These are phyloP conservation scores for Flabesymbios commensalis DNA, from an alignment of 2,888 invertebrate genomes.

Conservation along the genomic window DNA sequence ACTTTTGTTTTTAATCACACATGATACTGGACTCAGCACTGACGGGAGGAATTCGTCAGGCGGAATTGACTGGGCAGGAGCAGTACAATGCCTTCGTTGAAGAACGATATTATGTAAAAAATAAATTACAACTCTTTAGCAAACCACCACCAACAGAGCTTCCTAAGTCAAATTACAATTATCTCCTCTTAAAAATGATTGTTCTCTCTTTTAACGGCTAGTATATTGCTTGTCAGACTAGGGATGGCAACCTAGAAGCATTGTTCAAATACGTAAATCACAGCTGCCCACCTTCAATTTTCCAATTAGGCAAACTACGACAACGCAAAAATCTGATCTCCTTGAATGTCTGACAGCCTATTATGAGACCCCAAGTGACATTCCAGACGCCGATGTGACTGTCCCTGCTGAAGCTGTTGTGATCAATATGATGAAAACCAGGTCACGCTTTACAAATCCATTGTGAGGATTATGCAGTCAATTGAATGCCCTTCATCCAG, in stretches of 20 bases:
- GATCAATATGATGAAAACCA: not conserved
- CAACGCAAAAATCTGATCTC: constrained; percentile 15
- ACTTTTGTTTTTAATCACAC: too few relatives aligned
- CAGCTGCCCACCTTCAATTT: constrained; percentile 17
- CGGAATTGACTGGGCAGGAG: too few relatives aligned
- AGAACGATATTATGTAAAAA: too few relatives aligned
- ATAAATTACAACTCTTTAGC: too few relatives aligned
- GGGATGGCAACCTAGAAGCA: constrained; percentile 22
- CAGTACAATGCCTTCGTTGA: too few relatives aligned
- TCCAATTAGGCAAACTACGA: constrained; percentile 5
- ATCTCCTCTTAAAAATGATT: constrained; percentile 19
- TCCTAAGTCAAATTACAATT: too few relatives aligned
- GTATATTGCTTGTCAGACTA: constrained; percentile 15
- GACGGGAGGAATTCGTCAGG: too few relatives aligned
- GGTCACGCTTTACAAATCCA: too few relatives aligned
- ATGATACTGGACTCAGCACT: too few relatives aligned
- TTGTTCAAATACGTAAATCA: constrained; percentile 22
- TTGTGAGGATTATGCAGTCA: too few relatives aligned
- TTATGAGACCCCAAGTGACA: not conserved
- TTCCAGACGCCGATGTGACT: not conserved
- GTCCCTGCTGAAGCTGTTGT: not conserved
- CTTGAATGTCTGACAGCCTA: not conserved
- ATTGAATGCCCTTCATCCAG: constrained; percentile 12
- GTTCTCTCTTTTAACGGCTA: constrained; percentile 9
- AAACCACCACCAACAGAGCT: too few relatives aligned